Conservation (phyloP, 1,140 invertebrate genomes). For the Scaptomyza hsui region DNA sequence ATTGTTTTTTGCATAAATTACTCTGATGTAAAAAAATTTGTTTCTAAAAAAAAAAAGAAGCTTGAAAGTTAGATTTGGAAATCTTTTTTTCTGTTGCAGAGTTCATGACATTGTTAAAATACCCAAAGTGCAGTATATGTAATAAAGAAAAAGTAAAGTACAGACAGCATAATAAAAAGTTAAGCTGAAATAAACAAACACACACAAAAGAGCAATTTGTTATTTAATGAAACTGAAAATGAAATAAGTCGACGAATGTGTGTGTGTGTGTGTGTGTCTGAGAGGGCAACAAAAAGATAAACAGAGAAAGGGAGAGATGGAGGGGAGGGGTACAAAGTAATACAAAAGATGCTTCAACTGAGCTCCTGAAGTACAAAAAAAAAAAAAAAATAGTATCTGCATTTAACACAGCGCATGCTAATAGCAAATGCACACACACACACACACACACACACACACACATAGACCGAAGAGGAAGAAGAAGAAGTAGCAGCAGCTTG, state of each 20-base stretch:
- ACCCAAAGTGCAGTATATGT: background rate
- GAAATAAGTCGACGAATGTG: constrained; percentile 54
- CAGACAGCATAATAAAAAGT: constrained; percentile 39
- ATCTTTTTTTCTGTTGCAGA: background rate
- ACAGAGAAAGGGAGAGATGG: background rate
- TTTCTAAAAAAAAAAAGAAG: too few relatives aligned
- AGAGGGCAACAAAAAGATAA: constrained; percentile 9
- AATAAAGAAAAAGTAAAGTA: constrained; percentile 33
- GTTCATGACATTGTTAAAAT: background rate
- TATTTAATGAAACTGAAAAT: constrained; percentile 64
- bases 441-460: constrained; percentile 8
- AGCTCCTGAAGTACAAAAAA: background rate
- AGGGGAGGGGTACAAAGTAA: background rate
- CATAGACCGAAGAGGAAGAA: background rate
- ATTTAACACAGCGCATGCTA: constrained; percentile 50
- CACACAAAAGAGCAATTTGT: constrained; percentile 57
- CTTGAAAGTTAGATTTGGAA: too few relatives aligned
- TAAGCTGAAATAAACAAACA: constrained; percentile 20
- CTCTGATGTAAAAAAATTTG: too few relatives aligned
- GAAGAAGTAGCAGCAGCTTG: background rate
- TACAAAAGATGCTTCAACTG: constrained; percentile 8
- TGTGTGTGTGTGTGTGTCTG: constrained; percentile 13
- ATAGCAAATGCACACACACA: constrained; percentile 46
- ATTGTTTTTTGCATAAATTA: too few relatives aligned
- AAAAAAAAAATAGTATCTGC: background rate